phyloP scores from a whole-genome alignment of 1,140 invertebrate species.

The Laodelphax striatellus region DNA sequence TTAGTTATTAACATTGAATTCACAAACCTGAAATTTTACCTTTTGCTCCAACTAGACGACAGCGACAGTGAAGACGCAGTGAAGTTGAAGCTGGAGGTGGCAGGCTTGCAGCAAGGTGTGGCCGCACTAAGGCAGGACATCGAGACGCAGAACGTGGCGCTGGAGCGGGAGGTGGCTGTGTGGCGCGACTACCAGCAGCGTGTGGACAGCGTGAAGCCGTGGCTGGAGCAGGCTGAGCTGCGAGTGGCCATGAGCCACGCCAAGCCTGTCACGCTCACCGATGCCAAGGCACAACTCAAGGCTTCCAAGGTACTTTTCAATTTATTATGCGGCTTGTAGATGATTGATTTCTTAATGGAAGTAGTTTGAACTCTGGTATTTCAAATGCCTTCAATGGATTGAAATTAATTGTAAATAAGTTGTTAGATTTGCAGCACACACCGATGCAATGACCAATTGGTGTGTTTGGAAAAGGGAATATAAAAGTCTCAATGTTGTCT shows the following conservation, averaged over 20 bases:
- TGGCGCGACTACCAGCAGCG: slow-evolving; percentile 77
- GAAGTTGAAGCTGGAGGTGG: slow-evolving; percentile 37
- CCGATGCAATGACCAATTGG: too few species aligned
- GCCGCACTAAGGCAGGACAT: slow-evolving; percentile 54
- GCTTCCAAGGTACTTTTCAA: slow-evolving; percentile 25
- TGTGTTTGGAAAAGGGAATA: too few species aligned
- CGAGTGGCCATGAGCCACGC: slow-evolving; percentile 53
- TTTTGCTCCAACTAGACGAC: too few species aligned
- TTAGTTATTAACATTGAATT: too few species aligned
- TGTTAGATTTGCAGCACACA: too few species aligned
- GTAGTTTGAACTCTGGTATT: too few species aligned
- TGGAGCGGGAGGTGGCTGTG: slow-evolving; percentile 58
- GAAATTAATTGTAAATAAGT: too few species aligned
- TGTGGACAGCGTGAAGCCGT: slow-evolving; percentile 69
- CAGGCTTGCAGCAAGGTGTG: slow-evolving; percentile 32
- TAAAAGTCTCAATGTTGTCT: too few species aligned
- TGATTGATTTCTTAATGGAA: too few species aligned
- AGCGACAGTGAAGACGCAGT: slow-evolving; percentile 47
- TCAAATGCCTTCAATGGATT: too few species aligned
- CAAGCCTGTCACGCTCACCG: slow-evolving; percentile 59
- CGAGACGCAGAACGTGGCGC: slow-evolving; percentile 52
- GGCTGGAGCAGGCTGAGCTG: slow-evolving; percentile 75
- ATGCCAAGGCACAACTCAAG: slow-evolving; percentile 66
- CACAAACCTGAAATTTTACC: too few species aligned
- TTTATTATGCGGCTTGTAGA: too few species aligned